A percentile compares a stretch with the other conserved stretches of the same genome.
Conservation (phyloP, 1,140 invertebrate genomes). For the Streblospio benedicti region DNA sequence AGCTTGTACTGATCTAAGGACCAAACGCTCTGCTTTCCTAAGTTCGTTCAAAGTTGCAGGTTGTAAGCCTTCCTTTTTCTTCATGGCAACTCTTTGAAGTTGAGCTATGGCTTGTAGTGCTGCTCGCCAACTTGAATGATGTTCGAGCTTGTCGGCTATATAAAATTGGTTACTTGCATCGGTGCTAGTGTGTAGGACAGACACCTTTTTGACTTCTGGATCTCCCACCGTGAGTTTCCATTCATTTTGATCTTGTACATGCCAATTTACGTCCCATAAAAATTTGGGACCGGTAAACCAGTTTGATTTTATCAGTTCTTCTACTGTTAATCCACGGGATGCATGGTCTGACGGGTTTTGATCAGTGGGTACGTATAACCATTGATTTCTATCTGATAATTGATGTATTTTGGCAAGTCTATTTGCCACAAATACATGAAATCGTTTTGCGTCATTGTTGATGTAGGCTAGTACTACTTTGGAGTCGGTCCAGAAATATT, state of each 20-base stretch:
- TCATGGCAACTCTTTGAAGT: no score
- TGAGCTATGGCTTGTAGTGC: no score
- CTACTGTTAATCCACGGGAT: constrained; percentile 1
- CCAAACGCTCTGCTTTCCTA: no score
- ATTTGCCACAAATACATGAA: constrained; percentile 16
- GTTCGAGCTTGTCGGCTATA: no score
- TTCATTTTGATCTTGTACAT: not conserved
- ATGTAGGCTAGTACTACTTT: constrained; percentile 18
- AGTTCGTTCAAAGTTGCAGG: no score
- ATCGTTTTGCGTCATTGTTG: constrained; percentile 9
- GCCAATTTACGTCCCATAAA: constrained; percentile 17
- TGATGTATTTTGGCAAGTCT: not conserved
- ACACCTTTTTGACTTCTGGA: constrained; percentile 5
- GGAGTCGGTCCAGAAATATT: constrained; percentile 14
- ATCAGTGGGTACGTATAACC: not conserved
- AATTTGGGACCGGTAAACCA: constrained; percentile 11
- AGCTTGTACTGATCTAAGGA: constrained; percentile 5
- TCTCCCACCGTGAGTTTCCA: not conserved
- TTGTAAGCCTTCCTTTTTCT: no score
- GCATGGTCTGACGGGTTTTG: constrained; percentile 11
- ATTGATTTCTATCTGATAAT: not conserved
- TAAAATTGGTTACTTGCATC: no score
- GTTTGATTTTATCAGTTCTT: not conserved
- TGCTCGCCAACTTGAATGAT: no score
- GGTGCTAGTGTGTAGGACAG: no score